Percentiles rank a stretch among this genome's conserved stretches.
Evolutionary conservation across 2,888 invertebrate species (phyloP).

Genomic region (Dicyrtomina minuta): DNA sequence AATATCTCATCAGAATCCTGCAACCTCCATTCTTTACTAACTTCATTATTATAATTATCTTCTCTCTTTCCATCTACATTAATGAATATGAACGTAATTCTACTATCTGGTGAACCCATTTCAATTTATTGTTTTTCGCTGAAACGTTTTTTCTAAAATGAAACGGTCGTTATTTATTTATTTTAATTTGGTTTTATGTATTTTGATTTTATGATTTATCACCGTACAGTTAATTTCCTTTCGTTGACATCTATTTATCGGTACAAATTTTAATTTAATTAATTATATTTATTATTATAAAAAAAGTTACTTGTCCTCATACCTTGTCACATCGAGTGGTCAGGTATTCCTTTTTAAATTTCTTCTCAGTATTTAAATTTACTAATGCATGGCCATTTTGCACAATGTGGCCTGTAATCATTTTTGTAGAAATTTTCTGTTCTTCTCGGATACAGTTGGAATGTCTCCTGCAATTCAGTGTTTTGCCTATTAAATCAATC

Average conservation of each 20-base stretch:
- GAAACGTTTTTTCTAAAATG: background rate
- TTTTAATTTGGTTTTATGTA: background rate
- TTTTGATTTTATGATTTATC: background rate
- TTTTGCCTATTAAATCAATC: slow-evolving; percentile 23
- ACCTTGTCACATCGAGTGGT: slow-evolving; percentile 33
- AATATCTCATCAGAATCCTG: too few relatives aligned
- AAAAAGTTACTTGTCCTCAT: slow-evolving; percentile 10
- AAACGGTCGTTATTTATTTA: slow-evolving; percentile 11
- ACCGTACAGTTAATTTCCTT: slow-evolving; percentile 1
- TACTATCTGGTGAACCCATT: background rate
- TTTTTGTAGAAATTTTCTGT: slow-evolving; percentile 28
- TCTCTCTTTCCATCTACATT: too few relatives aligned
- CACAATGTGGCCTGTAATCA: slow-evolving; percentile 26
- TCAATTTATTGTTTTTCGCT: slow-evolving; percentile 2
- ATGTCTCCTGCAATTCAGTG: slow-evolving; percentile 36
- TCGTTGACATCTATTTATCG: background rate
- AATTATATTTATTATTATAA: background rate
- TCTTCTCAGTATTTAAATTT: slow-evolving; percentile 2
- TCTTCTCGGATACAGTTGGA: slow-evolving; percentile 21
- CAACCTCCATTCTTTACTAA: too few relatives aligned
- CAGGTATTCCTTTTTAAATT: slow-evolving; percentile 25
- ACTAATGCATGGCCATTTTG: slow-evolving; percentile 35
- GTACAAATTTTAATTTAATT: background rate
- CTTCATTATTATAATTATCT: too few relatives aligned
- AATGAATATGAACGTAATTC: too few relatives aligned